Base-by-base conservation (phyloP, 2,113 vertebrate species). In the Menidia beryllina region DNA sequence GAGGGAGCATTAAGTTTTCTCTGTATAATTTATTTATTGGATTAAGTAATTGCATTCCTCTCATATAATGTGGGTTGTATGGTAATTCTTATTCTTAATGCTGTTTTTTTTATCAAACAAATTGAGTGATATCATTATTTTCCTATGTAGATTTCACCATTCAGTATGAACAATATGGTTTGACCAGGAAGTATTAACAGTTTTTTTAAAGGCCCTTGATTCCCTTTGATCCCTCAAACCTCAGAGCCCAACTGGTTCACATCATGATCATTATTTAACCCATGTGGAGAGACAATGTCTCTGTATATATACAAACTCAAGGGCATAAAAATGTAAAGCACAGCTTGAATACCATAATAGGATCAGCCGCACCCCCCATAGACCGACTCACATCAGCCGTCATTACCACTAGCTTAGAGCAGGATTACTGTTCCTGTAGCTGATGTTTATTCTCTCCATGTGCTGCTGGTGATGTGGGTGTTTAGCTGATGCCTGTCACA, bases 331-430 rank as follows among this genome's bases (percentile, higher is more conserved):
- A 81, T 77, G 74, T 45, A 67, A 77, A 65, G 67, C 59, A 55
- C 43, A 2, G 75, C 80, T 79, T 62, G 72, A 58, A 38, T 56
- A 1, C 61, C 69, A 57, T 90, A 91, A 91, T 84, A 68, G 86
- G 86, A 89, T 91, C 83, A 90, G n/a, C n/a, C n/a, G n/a, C 68
- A 52, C 59, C 77, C 4, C 64, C 69, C 63, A 52, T 60, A 55
- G 74, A 55, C 79, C 70, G 62, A 71, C 58, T 74, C 61, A 50
- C 82, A 79, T 56, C 72, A 69, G 60, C 58, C 77, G 57, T 83
- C 56, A 83, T 72, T 80, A 80, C 56, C 20, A 30, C 65, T 38
- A 17, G 73, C 77, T 81, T 69, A 69, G 61, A 72, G 76, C 38
- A 19, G 81, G 85, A 90, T 88, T 89, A 85, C 27, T 79, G 68